Conservation (phyloP, 1,140 invertebrate genomes). For the Apolygus lucorum region DNA sequence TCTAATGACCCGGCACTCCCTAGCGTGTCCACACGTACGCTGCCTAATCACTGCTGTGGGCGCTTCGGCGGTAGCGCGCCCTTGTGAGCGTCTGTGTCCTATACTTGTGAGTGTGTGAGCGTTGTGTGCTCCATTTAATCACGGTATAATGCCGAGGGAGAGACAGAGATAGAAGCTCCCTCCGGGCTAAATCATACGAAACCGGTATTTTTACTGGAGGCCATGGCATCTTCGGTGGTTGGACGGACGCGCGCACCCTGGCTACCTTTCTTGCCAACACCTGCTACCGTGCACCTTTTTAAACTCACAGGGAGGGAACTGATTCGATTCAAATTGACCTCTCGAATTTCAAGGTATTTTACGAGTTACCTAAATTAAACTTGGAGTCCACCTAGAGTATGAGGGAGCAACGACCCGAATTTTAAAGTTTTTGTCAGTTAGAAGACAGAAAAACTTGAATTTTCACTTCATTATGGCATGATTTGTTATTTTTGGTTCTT, state of each 20-base stretch:
- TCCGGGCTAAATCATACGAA: background rate
- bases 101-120: background rate
- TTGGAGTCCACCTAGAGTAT: no score
- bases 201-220: background rate
- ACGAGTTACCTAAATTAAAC: no score
- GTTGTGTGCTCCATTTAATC: background rate
- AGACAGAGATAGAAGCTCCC: background rate
- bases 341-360: no score
- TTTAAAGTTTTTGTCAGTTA: no score
- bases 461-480: no score
- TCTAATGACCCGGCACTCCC: background rate
- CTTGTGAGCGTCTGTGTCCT: background rate
- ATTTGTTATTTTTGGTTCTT: no score
- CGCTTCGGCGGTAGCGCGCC: background rate
- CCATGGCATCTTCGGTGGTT: background rate
- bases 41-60: background rate
- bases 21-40: background rate
- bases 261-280: no score
- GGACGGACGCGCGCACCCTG: background rate
- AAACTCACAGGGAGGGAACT: no score
- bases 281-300: no score
- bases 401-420: no score
- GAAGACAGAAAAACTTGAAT: no score
- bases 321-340: no score
- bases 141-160: background rate